A percentile compares a stretch with the other conserved stretches of the same genome.
These are phyloP conservation scores for Tupiocoris notatus DNA, from an alignment of 2,888 invertebrate species.

Conservation along the genomic window DNA sequence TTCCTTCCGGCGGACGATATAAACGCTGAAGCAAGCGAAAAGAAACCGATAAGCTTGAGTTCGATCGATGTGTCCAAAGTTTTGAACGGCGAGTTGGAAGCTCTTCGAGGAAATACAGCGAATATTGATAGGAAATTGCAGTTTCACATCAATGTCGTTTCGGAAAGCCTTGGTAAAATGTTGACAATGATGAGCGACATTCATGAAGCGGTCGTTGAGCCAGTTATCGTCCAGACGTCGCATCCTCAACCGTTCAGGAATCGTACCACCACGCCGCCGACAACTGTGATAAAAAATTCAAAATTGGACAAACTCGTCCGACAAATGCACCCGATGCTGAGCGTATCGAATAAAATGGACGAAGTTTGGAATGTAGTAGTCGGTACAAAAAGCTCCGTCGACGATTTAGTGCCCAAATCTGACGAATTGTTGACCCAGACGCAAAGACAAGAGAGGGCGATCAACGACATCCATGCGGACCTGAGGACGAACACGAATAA, in stretches of 20 bases:
- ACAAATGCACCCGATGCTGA: conserved; percentile 80
- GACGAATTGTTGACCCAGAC: conserved; percentile 82
- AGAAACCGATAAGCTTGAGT: conserved; percentile 80
- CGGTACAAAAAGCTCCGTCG: conserved; percentile 83
- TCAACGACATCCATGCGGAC: conserved; percentile 81
- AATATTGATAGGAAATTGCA: conserved; percentile 68
- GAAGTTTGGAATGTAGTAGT: conserved; percentile 89
- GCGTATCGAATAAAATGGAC: conserved; percentile 86
- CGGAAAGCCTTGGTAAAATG: conserved; percentile 77
- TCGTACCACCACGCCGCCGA: conserved; percentile 61
- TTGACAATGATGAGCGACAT: conserved; percentile 76
- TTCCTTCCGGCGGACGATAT: conserved; percentile 78
- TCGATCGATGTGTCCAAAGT: conserved; percentile 79
- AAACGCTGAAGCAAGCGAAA: conserved; percentile 83
- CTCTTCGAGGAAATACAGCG: conserved; percentile 69
- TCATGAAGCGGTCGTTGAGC: conserved; percentile 79
- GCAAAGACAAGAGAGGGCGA: conserved; percentile 81
- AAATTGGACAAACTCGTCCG: conserved; percentile 78
- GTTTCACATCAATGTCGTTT: conserved; percentile 79
- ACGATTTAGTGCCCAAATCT: conserved; percentile 81
- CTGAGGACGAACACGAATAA: conserved; percentile 77
- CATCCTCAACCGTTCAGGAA: conserved; percentile 53
- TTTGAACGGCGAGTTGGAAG: conserved; percentile 77
- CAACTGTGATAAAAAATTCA: conserved; percentile 62
- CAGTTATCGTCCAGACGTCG: conserved; percentile 56